Percentiles rank a stretch among this genome's conserved stretches.
phyloP scores from a whole-genome alignment of 1,140 invertebrate genomes.

The Brachionus rubens region DNA sequence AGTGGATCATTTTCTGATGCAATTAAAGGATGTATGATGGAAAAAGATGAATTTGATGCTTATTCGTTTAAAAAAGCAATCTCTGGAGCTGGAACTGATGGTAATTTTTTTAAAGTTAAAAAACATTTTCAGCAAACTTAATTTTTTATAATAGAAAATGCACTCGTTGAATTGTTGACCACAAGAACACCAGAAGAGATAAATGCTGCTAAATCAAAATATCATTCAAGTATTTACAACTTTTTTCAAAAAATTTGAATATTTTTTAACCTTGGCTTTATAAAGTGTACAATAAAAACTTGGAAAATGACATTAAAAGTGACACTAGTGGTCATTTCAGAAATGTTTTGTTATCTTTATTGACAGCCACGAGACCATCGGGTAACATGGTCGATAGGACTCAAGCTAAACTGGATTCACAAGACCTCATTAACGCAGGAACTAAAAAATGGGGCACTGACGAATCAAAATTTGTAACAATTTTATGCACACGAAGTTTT shows the following conservation, averaged over 20 bases:
- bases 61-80: conserved; percentile 56
- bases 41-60: conserved; percentile 59
- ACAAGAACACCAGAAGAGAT: conserved; percentile 30
- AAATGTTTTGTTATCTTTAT: conserved; percentile 55
- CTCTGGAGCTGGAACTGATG: conserved; percentile 62
- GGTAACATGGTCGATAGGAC: conserved; percentile 33
- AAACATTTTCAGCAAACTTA: background rate
- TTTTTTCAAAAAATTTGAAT: background rate
- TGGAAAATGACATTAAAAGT: conserved; percentile 59
- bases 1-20: conserved; percentile 57
- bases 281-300: conserved; percentile 55
- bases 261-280: background rate
- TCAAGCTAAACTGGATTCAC: conserved; percentile 37
- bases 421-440: conserved; percentile 26
- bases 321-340: conserved; percentile 61
- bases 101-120: conserved; percentile 56
- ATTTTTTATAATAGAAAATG: background rate
- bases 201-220: conserved; percentile 32
- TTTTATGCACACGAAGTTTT: conserved; percentile 20
- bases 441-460: conserved; percentile 44
- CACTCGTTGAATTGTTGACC: conserved; percentile 31
- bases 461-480: conserved; percentile 34
- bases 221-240: conserved; percentile 5
- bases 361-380: conserved; percentile 46
- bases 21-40: conserved; percentile 53